Evolutionary conservation across 2,113 vertebrate species (phyloP).

Genomic region (Spheniscus mendiculus): DNA sequence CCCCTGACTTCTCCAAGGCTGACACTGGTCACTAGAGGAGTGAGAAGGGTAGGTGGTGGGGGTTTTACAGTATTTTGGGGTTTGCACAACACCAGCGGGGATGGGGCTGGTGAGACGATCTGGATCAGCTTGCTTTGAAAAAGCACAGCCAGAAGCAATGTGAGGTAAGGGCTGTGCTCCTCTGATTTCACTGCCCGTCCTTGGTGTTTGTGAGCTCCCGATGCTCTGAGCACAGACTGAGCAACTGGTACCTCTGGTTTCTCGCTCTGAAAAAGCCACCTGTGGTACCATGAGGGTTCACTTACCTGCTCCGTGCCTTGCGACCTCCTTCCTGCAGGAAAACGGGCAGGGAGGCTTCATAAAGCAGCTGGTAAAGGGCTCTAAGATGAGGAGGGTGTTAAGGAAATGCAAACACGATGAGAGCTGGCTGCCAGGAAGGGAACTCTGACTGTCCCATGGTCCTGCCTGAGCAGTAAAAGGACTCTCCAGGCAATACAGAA

Average conservation of each 20-base stretch:
- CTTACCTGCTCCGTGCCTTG: background rate
- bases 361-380: background rate
- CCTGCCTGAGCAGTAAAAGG: background rate
- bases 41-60: background rate
- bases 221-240: fast-evolving
- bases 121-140: background rate
- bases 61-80: background rate
- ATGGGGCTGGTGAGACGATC: background rate
- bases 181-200: background rate
- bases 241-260: background rate
- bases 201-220: background rate
- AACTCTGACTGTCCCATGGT: background rate
- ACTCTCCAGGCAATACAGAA: background rate
- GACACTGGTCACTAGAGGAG: background rate
- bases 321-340: background rate
- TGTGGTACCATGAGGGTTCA: fast-evolving
- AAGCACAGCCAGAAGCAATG: background rate
- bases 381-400: background rate
- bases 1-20: background rate
- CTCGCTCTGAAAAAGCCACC: background rate
- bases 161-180: background rate
- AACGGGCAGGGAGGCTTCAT: background rate
- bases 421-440: background rate
- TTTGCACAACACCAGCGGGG: background rate
- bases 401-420: background rate